Percentiles rank a stretch among this genome's conserved stretches.
Conservation (phyloP, 2,797 vertebrate species). For the Sebastes nivosus region DNA sequence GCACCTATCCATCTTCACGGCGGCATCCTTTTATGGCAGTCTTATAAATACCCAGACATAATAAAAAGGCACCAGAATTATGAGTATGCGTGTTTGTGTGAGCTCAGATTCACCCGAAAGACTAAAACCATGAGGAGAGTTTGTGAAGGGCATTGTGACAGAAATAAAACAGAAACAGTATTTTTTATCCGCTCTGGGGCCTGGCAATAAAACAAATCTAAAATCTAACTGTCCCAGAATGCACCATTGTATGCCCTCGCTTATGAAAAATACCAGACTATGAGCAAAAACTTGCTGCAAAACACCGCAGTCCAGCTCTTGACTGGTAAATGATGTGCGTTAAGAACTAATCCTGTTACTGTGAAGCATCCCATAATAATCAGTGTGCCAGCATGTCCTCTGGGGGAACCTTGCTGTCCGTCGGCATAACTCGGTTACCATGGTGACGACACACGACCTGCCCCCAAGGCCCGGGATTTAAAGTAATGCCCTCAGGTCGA, state of each 20-base stretch:
- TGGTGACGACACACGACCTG: slow-evolving; percentile 52
- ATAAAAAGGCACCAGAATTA: not conserved
- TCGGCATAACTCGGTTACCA: slow-evolving; percentile 47
- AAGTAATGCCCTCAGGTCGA: slow-evolving; percentile 40
- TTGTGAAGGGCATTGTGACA: slow-evolving; percentile 37
- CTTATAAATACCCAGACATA: not conserved
- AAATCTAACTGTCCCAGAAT: slow-evolving; percentile 20
- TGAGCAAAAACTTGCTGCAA: slow-evolving; percentile 7
- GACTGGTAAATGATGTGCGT: slow-evolving; percentile 26
- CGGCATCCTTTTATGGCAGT: not conserved
- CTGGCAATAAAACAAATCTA: slow-evolving; percentile 11
- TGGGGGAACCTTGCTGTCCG: slow-evolving; percentile 41
- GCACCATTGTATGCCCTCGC: not conserved
- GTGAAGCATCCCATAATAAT: slow-evolving; percentile 62
- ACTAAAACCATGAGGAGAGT: not conserved
- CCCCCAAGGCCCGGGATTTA: slow-evolving; percentile 52
- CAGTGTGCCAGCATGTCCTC: slow-evolving; percentile 50
- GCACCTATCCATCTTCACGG: not conserved
- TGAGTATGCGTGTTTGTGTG: not conserved
- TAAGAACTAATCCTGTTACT: slow-evolving; percentile 52
- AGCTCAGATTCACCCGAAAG: not conserved
- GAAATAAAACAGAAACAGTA: slow-evolving; percentile 7
- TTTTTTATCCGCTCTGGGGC: slow-evolving; percentile 25
- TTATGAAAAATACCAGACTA: not conserved
- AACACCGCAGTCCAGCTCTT: not conserved